phyloP scores from a whole-genome alignment of 2,113 vertebrate genomes.

The Anarrhichthys ocellatus region DNA sequence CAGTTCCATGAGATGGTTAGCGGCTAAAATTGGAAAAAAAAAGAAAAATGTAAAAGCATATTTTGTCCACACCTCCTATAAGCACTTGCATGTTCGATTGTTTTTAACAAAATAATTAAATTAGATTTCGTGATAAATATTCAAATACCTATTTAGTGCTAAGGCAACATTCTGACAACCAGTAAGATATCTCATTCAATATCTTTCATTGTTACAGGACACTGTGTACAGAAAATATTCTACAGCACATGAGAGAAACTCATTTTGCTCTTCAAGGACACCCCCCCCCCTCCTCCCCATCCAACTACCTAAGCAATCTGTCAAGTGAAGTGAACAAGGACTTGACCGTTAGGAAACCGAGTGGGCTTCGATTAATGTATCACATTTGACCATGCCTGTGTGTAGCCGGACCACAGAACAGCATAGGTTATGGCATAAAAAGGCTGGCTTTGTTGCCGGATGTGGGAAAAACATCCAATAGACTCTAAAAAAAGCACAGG shows the following conservation, averaged over 20 bases:
- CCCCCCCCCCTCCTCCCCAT: neutral
- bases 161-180: neutral
- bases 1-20: neutral
- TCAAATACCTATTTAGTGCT: neutral
- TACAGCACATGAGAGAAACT: neutral
- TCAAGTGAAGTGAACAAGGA: constrained; percentile 6
- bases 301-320: neutral
- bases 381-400: constrained; percentile 67
- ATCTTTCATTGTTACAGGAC: neutral
- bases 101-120: neutral
- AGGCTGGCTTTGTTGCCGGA: constrained; percentile 96
- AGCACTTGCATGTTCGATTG: neutral
- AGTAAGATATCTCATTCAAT: neutral
- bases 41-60: neutral
- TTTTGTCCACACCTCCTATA: neutral
- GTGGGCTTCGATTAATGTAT: constrained; percentile 48
- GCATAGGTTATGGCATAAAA: constrained; percentile 85
- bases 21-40: neutral
- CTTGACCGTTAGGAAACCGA: neutral
- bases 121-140: neutral
- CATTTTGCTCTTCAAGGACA: constrained; percentile 7
- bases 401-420: constrained; percentile 70
- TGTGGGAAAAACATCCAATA: constrained; percentile 91
- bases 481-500: constrained; percentile 98
- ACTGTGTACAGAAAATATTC: neutral